A percentile compares a stretch with the other conserved stretches of the same genome.
These are phyloP conservation scores for Peromyscus attwateri DNA, from an alignment of 2,797 vertebrate species.

Conservation along the genomic window DNA sequence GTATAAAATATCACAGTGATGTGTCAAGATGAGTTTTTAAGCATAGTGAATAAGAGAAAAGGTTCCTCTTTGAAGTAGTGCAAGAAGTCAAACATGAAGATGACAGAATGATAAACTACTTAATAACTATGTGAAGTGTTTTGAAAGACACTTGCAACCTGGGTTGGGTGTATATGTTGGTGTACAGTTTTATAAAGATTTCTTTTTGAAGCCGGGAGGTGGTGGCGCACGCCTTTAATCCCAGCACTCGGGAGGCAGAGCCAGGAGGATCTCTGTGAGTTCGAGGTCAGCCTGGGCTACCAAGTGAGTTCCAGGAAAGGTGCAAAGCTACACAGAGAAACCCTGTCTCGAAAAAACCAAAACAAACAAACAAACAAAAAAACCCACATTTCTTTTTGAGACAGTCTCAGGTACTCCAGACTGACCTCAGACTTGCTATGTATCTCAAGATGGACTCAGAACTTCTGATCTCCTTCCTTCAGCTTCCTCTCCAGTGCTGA, in stretches of 20 bases:
- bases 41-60: neutral
- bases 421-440: neutral
- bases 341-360: too few relatives aligned
- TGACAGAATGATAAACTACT: neutral
- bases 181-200: neutral
- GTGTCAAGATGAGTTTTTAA: constrained; percentile 91
- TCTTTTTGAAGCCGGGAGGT: neutral
- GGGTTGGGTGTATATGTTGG: neutral
- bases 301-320: too few relatives aligned
- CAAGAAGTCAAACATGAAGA: neutral
- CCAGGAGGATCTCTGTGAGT: too few relatives aligned
- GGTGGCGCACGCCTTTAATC: too few relatives aligned
- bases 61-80: neutral
- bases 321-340: too few relatives aligned
- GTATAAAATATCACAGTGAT: constrained; percentile 97
- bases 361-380: too few relatives aligned
- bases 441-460: neutral
- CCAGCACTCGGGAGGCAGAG: too few relatives aligned
- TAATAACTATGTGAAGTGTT: neutral
- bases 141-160: neutral
- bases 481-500: neutral
- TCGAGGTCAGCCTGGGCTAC: too few relatives aligned
- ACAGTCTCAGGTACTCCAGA: neutral
- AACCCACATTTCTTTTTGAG: neutral
- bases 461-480: neutral